phyloP scores from a whole-genome alignment of 2,888 invertebrate genomes.

The Drosophila gaucha region DNA sequence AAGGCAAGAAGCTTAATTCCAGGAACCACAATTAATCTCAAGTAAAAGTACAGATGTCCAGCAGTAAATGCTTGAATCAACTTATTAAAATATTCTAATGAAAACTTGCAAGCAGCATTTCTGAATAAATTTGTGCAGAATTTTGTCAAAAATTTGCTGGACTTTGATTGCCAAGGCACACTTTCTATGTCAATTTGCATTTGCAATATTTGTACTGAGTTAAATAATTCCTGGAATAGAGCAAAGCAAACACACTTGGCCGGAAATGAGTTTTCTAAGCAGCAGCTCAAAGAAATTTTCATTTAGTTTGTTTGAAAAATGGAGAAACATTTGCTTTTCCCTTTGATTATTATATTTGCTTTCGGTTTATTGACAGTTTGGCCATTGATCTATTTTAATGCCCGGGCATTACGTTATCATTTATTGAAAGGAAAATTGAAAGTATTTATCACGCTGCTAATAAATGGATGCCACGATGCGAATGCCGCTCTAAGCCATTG shows the following conservation, averaged over 20 bases:
- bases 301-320: constrained; percentile 24
- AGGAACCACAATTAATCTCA: neutral
- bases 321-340: constrained; percentile 15
- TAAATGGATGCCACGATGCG: constrained; percentile 70
- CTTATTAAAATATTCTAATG: neutral
- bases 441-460: constrained; percentile 80
- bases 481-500: constrained; percentile 68
- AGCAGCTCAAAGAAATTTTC: neutral
- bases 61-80: neutral
- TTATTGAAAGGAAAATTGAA: constrained; percentile 80
- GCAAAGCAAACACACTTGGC: neutral
- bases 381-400: constrained; percentile 75
- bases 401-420: constrained; percentile 75
- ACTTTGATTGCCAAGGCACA: constrained; percentile 1
- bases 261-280: constrained; percentile 16
- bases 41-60: neutral
- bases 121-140: neutral
- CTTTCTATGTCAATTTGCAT: constrained; percentile 4
- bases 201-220: neutral
- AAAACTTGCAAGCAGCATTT: neutral
- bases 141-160: constrained; percentile 1
- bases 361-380: constrained; percentile 35
- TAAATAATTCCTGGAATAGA: neutral
- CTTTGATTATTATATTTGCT: constrained; percentile 3
- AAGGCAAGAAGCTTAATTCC: neutral